Base-by-base conservation (phyloP, 1,140 invertebrate species). In the Drosophila ercepeae region DNA sequence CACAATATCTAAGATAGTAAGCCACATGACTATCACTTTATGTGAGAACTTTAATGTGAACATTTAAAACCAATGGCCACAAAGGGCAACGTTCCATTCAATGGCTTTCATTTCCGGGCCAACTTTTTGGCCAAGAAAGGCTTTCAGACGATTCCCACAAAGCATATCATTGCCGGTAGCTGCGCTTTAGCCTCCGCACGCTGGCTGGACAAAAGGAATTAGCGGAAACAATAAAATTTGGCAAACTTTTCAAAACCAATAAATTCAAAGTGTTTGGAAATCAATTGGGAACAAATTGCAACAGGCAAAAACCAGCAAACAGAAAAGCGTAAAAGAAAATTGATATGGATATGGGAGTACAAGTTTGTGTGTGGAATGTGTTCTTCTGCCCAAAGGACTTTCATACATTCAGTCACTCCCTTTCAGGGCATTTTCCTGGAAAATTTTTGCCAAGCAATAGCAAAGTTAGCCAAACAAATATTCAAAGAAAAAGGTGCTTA, bases 251-350 rank as follows among this genome's bases (percentile, higher is more conserved):
- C 74, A 89, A 77, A 82, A 75, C 82, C 82, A 88, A 88, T 88
- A 88, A 88, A 88, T 88, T 88, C 75, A 61, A 78, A 88, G 82
- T 88, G 82, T 78, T 83, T 75, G 42, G 76, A 78, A 88, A 88
- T 88, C 82, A 82, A 88, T 88, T 88, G 82, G 70, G 69, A 88
- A 89, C 82, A 88, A 88, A 88, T 82, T 88, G 83, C 78, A 72
- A 83, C 69, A 60, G 70, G 49, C 78, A 86, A 67, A 77, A 77
- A 67, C 59, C 45, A 67, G 50, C 36, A 57, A 27, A 58, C 73
- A 63, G 46, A 55, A 64, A 42, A 45, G 18, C 25, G 14, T 27
- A 16, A 9, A 52, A 34, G 67, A 14, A 59, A 39, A 44, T 27
- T 42, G 49, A 52, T 61, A 63, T 71, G 52, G 70, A 34, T 49